Base-by-base conservation (phyloP, 2,888 invertebrate genomes). In the Clusia tigrina region DNA sequence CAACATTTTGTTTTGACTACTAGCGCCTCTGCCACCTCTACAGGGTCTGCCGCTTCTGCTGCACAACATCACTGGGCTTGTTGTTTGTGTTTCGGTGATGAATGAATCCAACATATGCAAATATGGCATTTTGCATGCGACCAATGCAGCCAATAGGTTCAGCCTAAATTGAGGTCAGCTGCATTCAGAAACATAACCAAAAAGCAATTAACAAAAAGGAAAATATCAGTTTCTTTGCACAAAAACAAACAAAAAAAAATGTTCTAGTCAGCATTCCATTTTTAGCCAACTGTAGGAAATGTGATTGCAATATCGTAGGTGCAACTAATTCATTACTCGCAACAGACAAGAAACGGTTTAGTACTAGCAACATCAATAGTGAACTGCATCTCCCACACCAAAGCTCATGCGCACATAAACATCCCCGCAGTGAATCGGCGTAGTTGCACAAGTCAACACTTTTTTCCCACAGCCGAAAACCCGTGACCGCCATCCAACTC, bases 131-230 rank as follows among this genome's bases (percentile, higher is more conserved):
- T 53, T 38, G 42, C 24, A 60, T 38, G 15, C 32, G 2, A 15
- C 10, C 2, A 17, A 38, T 23, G 3, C 25, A 37, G 24, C 25
- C 15, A 25, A 23, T 46, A 52, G 10, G 25, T 3, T 32, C n/a
- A 54, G 17, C 51, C n/a, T 24, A 38, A 63, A 63, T 54, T 54
- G 58, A 58, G 62, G 62, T 62, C 62, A 62, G 54, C 38, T 58
- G 58, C 48, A 15, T 17, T 53, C 22, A 12, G 25, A 57, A 48
- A 54, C 25, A 54, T 18, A 42, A 42, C 3, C n/a, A n/a, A n/a
- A n/a, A n/a, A n/a, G n/a, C n/a, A n/a, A n/a, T n/a, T n/a, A n/a
- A n/a, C n/a, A n/a, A n/a, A n/a, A n/a, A n/a, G n/a, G n/a, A n/a
- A n/a, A n/a, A n/a, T n/a, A n/a, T n/a, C n/a, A n/a, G n/a, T n/a